Base-by-base conservation (phyloP, 2,113 vertebrate genomes). In the Lamprotornis superbus region DNA sequence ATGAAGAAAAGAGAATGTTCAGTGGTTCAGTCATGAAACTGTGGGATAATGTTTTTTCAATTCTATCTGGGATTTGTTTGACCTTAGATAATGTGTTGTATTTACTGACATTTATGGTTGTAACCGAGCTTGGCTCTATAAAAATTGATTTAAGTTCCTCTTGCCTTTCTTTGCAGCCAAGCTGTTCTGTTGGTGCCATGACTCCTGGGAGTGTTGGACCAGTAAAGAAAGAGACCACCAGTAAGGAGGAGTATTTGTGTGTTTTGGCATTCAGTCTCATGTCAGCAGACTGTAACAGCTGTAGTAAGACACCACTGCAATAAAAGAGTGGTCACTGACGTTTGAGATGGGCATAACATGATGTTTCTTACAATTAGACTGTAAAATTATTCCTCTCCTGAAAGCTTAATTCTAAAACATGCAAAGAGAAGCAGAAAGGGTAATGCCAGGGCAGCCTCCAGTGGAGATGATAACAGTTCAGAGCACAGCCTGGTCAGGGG, bases 121-220 rank as follows among this genome's bases (percentile, higher is more conserved):
- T 60, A 77, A 71, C 22, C 7, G 7, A 83, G 64, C 52, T 75
- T 60, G 23, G 50, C 17, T 88, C 42, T 63, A 2, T 40, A 46
- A 83, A 59, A 86, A 47, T 11, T 86, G 30, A 27, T 50, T 77
- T 40, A 16, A 83, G 24, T 37, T 77, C 37, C 5, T 35, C 75
- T 64, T 92, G 65, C 19, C 71, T 71, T 35, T 90, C 44, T 77
- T 22, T 77, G 57, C 91, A 97, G 97, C 49, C 81, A 4, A 4
- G 11, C 55, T 80, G 49, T 30, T 50, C 94, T 15, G 67, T 63
- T 64, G 96, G 91, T 12, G 19, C 46, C 24, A 67, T 98, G 90
- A 98, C 97, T 61, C 99, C 99, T 46, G 98, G 98, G 52, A 84
- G 97, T 46, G 98, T 99, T 75, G 98, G 98, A 21, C 91, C 96